Evolutionary conservation across 2,797 vertebrate species (phyloP).

Genomic region (Etheostoma nigrum): DNA sequence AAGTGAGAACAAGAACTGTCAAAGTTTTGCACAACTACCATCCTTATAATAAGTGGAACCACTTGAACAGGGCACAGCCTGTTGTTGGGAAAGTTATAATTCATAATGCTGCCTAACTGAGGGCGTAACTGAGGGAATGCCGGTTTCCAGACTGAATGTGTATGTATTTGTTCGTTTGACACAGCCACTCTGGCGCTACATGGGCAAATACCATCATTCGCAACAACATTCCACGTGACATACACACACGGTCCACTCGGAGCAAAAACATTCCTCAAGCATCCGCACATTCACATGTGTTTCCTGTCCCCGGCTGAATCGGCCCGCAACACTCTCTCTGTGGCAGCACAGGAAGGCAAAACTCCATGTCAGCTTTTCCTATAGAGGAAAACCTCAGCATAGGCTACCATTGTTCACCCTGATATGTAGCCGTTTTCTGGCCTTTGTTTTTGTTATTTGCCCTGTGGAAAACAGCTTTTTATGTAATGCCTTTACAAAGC

Average conservation of each 20-base stretch:
- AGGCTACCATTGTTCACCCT: slow-evolving; percentile 78
- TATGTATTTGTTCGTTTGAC: slow-evolving; percentile 55
- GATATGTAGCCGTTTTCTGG: slow-evolving; percentile 63
- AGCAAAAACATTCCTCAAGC: slow-evolving; percentile 80
- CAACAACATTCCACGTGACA: slow-evolving; percentile 76
- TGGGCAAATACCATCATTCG: slow-evolving; percentile 65
- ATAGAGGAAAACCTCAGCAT: slow-evolving; percentile 73
- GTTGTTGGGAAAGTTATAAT: slow-evolving; percentile 48
- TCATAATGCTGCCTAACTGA: slow-evolving; percentile 27
- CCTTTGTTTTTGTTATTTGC: slow-evolving; percentile 76
- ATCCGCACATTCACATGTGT: slow-evolving; percentile 85
- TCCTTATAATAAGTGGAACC: background rate
- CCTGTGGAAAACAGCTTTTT: slow-evolving; percentile 58
- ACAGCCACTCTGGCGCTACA: slow-evolving; percentile 72
- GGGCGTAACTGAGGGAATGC: slow-evolving; percentile 31
- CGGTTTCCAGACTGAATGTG: slow-evolving; percentile 38
- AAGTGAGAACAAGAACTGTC: background rate
- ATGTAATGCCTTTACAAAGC: slow-evolving; percentile 53
- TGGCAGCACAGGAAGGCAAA: slow-evolving; percentile 79
- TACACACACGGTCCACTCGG: slow-evolving; percentile 50
- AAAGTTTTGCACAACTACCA: slow-evolving; percentile 4
- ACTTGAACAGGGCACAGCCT: slow-evolving; percentile 46
- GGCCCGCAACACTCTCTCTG: slow-evolving; percentile 53
- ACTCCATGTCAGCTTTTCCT: slow-evolving; percentile 82
- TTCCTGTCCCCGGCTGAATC: slow-evolving; percentile 76